Evolutionary conservation across 2,113 vertebrate species (phyloP).

Genomic region (Crypturellus undulatus): DNA sequence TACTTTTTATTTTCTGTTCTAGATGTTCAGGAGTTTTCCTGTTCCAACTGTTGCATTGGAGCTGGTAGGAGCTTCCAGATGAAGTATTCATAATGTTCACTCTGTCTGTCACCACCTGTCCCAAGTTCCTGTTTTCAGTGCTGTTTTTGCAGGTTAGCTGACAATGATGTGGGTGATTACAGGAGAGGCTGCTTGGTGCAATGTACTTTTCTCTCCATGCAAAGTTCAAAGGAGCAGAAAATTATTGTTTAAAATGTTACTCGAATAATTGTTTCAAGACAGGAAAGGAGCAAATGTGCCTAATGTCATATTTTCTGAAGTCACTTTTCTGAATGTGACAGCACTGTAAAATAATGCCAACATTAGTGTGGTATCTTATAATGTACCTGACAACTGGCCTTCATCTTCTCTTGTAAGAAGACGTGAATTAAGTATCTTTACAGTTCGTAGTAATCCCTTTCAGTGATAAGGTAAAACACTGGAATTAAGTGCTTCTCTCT

Average conservation of each 20-base stretch:
- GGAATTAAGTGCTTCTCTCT: slow-evolving; percentile 41
- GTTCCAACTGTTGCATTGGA: not conserved
- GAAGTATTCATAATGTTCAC: not conserved
- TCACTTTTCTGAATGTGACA: slow-evolving; percentile 22
- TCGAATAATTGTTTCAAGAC: not conserved
- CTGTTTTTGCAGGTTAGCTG: not conserved
- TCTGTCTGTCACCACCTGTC: not conserved
- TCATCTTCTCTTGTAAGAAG: slow-evolving; percentile 29
- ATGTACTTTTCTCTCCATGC: not conserved
- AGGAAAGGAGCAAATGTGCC: not conserved
- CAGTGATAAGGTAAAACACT: not conserved
- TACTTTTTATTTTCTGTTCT: not conserved
- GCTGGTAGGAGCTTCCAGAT: not conserved
- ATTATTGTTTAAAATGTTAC: not conserved
- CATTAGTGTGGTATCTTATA: not conserved
- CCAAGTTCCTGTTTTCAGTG: not conserved
- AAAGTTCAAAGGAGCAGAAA: not conserved
- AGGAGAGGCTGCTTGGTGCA: not conserved
- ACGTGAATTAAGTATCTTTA: slow-evolving; percentile 68
- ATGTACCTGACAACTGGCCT: slow-evolving; percentile 26
- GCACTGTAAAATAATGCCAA: not conserved
- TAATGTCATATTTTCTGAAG: slow-evolving; percentile 29
- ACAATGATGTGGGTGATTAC: not conserved
- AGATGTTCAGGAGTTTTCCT: not conserved
- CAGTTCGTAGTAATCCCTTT: slow-evolving; percentile 50